Conservation (phyloP, 1,140 invertebrate genomes). For the Caenorhabditis latens region DNA sequence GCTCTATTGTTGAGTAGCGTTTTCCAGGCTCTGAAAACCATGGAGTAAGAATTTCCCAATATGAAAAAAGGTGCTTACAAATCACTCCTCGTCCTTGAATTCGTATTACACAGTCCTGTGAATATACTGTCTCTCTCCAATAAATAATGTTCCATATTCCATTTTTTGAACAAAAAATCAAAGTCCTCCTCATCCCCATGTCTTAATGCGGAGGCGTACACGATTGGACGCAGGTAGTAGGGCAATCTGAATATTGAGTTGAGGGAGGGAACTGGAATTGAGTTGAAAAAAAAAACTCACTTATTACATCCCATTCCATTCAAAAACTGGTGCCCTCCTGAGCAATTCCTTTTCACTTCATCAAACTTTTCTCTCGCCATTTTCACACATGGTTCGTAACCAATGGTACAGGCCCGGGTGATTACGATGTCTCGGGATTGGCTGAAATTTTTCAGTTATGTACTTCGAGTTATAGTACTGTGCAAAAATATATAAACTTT, state of each 20-base stretch:
- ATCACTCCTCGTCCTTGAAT: not conserved
- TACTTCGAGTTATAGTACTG: no score
- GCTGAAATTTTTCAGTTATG: no score
- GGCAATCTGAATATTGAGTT: not conserved
- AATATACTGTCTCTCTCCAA: conserved; percentile 17
- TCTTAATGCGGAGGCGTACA: not conserved
- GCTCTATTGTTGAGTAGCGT: not conserved
- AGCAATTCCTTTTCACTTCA: not conserved
- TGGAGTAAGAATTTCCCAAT: not conserved
- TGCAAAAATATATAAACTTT: no score
- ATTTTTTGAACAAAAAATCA: conserved; percentile 43
- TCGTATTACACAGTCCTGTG: not conserved
- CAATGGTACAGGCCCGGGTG: not conserved
- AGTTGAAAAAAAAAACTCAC: not conserved
- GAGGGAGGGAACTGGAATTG: not conserved
- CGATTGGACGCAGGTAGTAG: not conserved
- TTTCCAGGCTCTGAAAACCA: conserved; percentile 24
- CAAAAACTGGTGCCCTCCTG: not conserved
- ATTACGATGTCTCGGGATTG: not conserved
- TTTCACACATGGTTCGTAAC: not conserved
- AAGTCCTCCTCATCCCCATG: conserved; percentile 4
- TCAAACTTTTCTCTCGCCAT: conserved; percentile 14
- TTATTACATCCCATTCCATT: not conserved
- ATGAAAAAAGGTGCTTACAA: not conserved
- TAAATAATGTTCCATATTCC: conserved; percentile 18